Percentiles rank a stretch among this genome's conserved stretches.
Evolutionary conservation across 92 coral and sea anemone species (phyloP).

Genomic region (Bergia sp.): DNA sequence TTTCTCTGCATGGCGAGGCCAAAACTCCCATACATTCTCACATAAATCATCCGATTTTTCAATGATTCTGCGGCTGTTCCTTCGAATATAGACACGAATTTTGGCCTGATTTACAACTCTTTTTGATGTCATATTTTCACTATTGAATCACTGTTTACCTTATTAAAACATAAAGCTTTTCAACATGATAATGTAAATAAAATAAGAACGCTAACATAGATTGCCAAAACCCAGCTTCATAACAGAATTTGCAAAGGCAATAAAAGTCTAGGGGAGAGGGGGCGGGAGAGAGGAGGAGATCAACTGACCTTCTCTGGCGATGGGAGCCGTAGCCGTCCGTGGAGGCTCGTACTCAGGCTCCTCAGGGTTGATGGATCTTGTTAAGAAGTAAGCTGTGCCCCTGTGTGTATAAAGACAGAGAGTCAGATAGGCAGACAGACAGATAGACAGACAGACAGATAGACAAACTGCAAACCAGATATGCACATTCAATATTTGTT

Average conservation of each 20-base stretch:
- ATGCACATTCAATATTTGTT: too few species aligned
- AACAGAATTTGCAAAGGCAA: background rate
- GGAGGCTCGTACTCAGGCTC: slow-evolving; percentile 43
- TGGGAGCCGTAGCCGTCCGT: slow-evolving; percentile 27
- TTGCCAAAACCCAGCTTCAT: background rate
- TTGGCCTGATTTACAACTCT: too few species aligned
- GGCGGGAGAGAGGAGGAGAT: background rate
- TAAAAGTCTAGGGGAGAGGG: background rate
- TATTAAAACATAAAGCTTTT: too few species aligned
- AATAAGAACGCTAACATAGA: background rate
- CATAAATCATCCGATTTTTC: too few species aligned
- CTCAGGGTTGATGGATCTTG: slow-evolving; percentile 48
- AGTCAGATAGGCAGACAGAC: background rate
- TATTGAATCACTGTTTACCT: too few species aligned
- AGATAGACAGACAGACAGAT: background rate
- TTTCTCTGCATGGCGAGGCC: too few species aligned
- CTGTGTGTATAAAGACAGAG: background rate
- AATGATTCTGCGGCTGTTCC: too few species aligned
- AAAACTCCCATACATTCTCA: too few species aligned
- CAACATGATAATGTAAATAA: too few species aligned
- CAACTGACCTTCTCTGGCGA: slow-evolving; percentile 33
- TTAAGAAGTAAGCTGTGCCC: slow-evolving; percentile 38
- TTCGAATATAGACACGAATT: too few species aligned
- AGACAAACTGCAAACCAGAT: background rate
- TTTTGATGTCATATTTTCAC: too few species aligned